Conservation (phyloP, 2,888 invertebrate species). For the Anorthoa munda region DNA sequence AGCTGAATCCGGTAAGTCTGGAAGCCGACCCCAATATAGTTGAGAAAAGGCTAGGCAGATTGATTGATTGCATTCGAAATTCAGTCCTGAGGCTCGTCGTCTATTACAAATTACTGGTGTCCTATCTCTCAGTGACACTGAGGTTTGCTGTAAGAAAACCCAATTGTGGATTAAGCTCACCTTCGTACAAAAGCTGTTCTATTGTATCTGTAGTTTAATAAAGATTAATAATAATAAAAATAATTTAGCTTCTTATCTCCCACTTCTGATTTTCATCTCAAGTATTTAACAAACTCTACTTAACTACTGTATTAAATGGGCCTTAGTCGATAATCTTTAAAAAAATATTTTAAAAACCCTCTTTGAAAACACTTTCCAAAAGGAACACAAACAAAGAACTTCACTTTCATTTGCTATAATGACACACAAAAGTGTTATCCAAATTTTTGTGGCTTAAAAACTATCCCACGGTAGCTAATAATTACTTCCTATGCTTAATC, state of each 20-base stretch:
- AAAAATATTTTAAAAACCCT: constrained; percentile 15
- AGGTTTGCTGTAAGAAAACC: too few species aligned
- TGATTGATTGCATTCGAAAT: too few species aligned
- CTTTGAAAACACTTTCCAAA: constrained; percentile 13
- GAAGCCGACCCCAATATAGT: too few species aligned
- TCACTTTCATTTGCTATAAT: constrained; percentile 32
- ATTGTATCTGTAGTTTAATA: too few species aligned
- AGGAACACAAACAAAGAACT: constrained; percentile 37
- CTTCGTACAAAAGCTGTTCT: too few species aligned
- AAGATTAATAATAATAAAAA: too few species aligned
- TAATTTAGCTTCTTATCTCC: constrained; percentile 4
- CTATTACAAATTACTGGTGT: too few species aligned
- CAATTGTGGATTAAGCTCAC: too few species aligned
- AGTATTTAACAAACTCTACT: constrained; percentile 32
- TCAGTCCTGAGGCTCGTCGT: too few species aligned
- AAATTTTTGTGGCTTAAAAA: constrained; percentile 41
- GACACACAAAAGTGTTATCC: constrained; percentile 36
- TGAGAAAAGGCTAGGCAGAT: too few species aligned
- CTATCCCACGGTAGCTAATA: constrained; percentile 62
- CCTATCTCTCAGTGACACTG: too few species aligned
- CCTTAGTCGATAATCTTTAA: constrained; percentile 15
- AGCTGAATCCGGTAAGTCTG: too few species aligned
- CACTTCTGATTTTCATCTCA: constrained; percentile 18
- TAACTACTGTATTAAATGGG: constrained; percentile 35
- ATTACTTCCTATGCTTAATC: constrained; percentile 62